Evolutionary conservation across 2,113 vertebrate genomes (phyloP), one percentile per base, ranked within the genome.

Genomic region (Sylvietta virens): DNA sequence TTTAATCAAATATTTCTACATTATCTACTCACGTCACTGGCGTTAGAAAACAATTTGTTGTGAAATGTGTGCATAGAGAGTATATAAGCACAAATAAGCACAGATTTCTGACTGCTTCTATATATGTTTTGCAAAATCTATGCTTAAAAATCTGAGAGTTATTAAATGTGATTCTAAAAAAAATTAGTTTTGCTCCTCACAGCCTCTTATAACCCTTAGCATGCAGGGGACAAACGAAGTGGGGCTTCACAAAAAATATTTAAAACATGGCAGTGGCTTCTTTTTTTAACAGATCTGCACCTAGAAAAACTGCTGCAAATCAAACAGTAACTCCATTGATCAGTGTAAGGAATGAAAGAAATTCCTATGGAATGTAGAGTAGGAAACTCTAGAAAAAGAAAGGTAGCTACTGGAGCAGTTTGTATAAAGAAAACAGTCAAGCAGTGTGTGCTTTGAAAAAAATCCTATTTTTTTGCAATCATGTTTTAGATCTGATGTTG

Each of bases 241-340:
- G 62, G 39, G 54, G 22, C 47, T 53, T 54, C 28, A 65, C 8
- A 51, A 80, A 78, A 83, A 69, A 31, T 5, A 27, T 28, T 67
- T 94, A 27, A 81, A 92, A 42, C 27, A 31, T 60, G 24, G 22
- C 47, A 69, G 47, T 58, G 53, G 48, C 28, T 74, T 26, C 15
- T 42, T 61, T 90, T 86, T 60, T 88, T 83, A 71, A 50, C 54
- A 83, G 48, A 35, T 50, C 39, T 67, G 28, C 57, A 92, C 90
- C 74, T 88, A 92, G 69, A 87, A 96, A 95, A 95, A 73, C 56
- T 47, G 26, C 76, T 88, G 51, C 61, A 78, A 78, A 92, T 87
- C n/a, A 87, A 94, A 98, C 97, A 98, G 97, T 98, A 92, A 95
- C 82, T 86, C 93, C 94, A 97, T 98, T 98, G 97, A 98, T 67